Evolutionary conservation across 2,888 invertebrate genomes (phyloP).

Genomic region (Amblyjoppa fuscipennis): DNA sequence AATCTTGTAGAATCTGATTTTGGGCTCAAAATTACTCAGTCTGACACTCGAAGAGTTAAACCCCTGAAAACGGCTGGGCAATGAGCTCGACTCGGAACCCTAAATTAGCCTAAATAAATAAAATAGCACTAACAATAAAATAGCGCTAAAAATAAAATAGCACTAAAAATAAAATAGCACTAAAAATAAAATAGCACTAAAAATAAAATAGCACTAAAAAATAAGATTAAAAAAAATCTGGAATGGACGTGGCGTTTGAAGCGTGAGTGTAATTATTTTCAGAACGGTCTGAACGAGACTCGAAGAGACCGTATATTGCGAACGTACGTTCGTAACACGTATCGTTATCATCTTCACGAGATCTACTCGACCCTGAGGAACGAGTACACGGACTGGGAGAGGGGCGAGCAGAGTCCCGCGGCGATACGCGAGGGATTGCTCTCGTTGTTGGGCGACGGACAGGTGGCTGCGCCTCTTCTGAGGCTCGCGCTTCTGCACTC

Average conservation of each 20-base stretch:
- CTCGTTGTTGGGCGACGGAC: constrained; percentile 94
- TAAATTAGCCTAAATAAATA: background rate
- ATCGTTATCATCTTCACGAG: constrained; percentile 97
- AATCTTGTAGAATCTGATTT: too few relatives aligned
- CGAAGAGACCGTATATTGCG: constrained; percentile 94
- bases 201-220: background rate
- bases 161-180: background rate
- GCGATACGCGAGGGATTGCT: constrained; percentile 93
- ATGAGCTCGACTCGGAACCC: too few relatives aligned
- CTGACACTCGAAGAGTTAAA: too few relatives aligned
- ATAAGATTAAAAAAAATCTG: background rate
- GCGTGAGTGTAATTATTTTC: constrained; percentile 86
- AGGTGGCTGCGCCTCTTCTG: constrained; percentile 94
- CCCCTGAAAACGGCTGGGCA: too few relatives aligned
- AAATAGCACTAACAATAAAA: background rate
- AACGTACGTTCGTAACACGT: constrained; percentile 97
- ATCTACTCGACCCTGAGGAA: constrained; percentile 97
- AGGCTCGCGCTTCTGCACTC: constrained; percentile 93
- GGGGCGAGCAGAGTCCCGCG: constrained; percentile 92
- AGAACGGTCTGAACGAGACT: constrained; percentile 96
- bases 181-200: background rate
- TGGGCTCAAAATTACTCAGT: too few relatives aligned
- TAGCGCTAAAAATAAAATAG: background rate
- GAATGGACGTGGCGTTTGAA: background rate
- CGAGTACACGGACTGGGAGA: constrained; percentile 98